Conservation (phyloP, 2,113 vertebrate species). For the Perca fluviatilis region DNA sequence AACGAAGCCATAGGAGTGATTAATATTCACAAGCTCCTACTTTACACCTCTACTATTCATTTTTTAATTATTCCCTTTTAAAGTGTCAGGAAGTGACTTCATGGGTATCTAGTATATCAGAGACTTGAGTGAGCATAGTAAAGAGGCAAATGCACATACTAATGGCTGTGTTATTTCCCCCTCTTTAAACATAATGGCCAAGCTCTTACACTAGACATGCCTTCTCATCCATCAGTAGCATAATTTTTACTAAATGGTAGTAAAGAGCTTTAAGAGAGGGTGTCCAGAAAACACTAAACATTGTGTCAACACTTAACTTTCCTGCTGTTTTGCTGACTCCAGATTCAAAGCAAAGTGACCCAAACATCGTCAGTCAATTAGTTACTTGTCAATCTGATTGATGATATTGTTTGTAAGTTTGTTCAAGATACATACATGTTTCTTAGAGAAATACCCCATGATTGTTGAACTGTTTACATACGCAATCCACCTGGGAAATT, state of each 20-base stretch:
- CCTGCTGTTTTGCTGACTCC: neutral
- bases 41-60: conserved; percentile 24
- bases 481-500: conserved; percentile 22
- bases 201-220: conserved; percentile 48
- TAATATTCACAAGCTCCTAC: conserved; percentile 35
- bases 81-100: conserved; percentile 48
- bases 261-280: conserved; percentile 41
- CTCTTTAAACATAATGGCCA: conserved; percentile 65
- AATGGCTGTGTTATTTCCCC: conserved; percentile 69
- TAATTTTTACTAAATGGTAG: conserved; percentile 37
- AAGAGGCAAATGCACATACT: conserved; percentile 66
- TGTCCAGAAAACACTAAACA: conserved; percentile 13
- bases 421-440: conserved; percentile 2
- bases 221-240: conserved; percentile 4
- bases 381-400: neutral
- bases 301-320: conserved; percentile 4
- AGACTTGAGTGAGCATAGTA: conserved; percentile 5
- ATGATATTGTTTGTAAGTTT: conserved; percentile 8
- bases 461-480: conserved; percentile 31
- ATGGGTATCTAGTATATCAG: conserved; percentile 43
- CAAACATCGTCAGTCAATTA: neutral
- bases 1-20: neutral
- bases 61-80: conserved; percentile 26
- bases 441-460: conserved; percentile 31
- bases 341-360: conserved; percentile 13